Evolutionary conservation across 2,888 invertebrate genomes (phyloP).

Genomic region (Horisme vitalbata): DNA sequence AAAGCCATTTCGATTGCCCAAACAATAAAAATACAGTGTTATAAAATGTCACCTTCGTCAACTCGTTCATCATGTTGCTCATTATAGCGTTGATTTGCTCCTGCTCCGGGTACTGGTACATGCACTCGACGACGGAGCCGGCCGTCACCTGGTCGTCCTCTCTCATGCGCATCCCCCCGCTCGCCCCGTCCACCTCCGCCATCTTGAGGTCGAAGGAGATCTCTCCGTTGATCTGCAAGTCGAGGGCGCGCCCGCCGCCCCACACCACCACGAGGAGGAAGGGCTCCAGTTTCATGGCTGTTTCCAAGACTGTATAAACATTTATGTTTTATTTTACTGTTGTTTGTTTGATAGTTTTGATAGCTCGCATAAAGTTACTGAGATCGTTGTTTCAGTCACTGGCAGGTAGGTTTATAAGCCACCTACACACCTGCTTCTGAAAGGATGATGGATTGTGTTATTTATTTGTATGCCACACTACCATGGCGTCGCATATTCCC

Average conservation of each 20-base stretch:
- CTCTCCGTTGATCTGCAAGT: slow-evolving; percentile 24
- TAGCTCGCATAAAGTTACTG: slow-evolving; percentile 4
- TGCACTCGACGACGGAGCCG: slow-evolving; percentile 38
- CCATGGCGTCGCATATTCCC: no score
- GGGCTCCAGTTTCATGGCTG: slow-evolving; percentile 14
- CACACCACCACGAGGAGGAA: background rate
- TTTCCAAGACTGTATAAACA: background rate
- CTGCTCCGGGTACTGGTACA: slow-evolving; percentile 47
- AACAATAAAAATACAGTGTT: no score
- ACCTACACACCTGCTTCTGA: no score
- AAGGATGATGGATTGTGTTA: no score
- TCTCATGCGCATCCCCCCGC: background rate
- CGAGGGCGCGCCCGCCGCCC: background rate
- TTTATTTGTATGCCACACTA: no score
- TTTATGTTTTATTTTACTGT: slow-evolving; percentile 10
- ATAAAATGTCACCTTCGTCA: slow-evolving; percentile 48
- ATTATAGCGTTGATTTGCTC: slow-evolving; percentile 45
- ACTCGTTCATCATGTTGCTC: slow-evolving; percentile 55
- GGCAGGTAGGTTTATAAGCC: no score
- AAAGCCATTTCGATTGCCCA: no score
- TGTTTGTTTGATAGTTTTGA: slow-evolving; percentile 17
- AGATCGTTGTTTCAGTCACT: background rate
- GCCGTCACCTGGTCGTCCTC: slow-evolving; percentile 21
- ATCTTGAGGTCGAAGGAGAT: slow-evolving; percentile 24
- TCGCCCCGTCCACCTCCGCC: background rate